Percentiles rank a stretch among this genome's conserved stretches.
Evolutionary conservation across 1,140 invertebrate genomes (phyloP).

Genomic region (Drosophila quadrilineata): DNA sequence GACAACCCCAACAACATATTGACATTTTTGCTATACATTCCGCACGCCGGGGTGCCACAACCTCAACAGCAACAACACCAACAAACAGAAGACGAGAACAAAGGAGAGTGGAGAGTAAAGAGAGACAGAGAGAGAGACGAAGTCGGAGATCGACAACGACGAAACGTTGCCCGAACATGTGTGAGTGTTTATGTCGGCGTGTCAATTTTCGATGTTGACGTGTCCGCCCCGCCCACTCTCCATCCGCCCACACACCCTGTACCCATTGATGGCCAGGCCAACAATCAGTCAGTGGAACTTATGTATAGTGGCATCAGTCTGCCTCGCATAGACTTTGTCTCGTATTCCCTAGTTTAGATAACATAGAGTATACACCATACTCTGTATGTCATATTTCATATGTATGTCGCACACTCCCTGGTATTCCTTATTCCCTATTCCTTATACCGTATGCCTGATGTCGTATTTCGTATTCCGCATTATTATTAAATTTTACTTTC

Average conservation of each 20-base stretch:
- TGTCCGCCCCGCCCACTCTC: constrained; percentile 36
- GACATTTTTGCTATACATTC: constrained; percentile 78
- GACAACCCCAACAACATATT: constrained; percentile 77
- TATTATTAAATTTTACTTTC: constrained; percentile 80
- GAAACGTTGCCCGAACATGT: constrained; percentile 46
- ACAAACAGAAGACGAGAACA: neutral
- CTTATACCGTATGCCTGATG: neutral
- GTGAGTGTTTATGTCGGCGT: constrained; percentile 76
- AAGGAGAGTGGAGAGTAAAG: neutral
- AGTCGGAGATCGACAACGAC: constrained; percentile 16
- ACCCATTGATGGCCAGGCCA: constrained; percentile 11
- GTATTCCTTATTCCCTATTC: neutral
- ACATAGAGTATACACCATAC: neutral
- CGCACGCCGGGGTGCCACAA: constrained; percentile 54
- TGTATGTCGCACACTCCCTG: no score
- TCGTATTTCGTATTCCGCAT: constrained; percentile 36
- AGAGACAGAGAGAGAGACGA: neutral
- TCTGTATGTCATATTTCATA: no score
- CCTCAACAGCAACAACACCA: constrained; percentile 5
- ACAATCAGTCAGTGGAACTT: neutral
- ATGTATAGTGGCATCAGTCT: constrained; percentile 28
- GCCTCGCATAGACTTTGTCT: constrained; percentile 2
- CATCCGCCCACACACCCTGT: neutral
- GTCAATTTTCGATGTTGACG: constrained; percentile 78
- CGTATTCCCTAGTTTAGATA: neutral